Evolutionary conservation across 2,888 invertebrate genomes (phyloP).

Genomic region (Pasiphila rectangulata): DNA sequence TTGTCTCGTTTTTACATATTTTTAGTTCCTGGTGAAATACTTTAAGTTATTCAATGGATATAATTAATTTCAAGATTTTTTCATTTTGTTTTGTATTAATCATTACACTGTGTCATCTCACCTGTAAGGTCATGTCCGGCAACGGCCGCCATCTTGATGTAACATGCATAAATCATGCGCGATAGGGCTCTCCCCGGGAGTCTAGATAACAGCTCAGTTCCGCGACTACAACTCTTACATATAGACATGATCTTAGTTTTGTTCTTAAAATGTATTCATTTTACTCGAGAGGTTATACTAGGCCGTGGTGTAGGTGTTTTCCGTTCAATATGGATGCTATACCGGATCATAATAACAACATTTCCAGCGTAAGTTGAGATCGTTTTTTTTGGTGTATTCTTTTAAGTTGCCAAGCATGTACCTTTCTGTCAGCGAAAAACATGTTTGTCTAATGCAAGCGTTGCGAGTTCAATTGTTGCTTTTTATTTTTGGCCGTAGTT

Average conservation of each 20-base stretch:
- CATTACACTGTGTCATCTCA: background rate
- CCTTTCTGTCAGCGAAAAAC: background rate
- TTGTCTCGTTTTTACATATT: too few relatives aligned
- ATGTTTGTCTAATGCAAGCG: background rate
- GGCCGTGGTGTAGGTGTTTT: slow-evolving; percentile 6
- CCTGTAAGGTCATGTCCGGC: background rate
- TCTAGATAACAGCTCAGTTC: slow-evolving; percentile 9
- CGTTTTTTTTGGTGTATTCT: background rate
- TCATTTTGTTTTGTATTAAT: too few relatives aligned
- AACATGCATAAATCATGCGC: slow-evolving; percentile 44
- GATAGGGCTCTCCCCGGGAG: slow-evolving; percentile 17
- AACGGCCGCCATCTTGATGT: slow-evolving; percentile 17
- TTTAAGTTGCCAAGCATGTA: background rate
- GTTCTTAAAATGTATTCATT: slow-evolving; percentile 1
- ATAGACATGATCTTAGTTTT: background rate
- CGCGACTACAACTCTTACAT: background rate
- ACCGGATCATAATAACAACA: slow-evolving; percentile 16
- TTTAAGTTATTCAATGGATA: too few relatives aligned
- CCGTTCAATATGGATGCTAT: background rate
- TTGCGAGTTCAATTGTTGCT: background rate
- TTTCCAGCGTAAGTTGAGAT: slow-evolving; percentile 10
- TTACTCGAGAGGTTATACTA: background rate
- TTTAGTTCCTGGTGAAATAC: too few relatives aligned
- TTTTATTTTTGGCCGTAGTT: background rate
- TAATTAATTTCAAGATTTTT: too few relatives aligned